phyloP scores from a whole-genome alignment of 2,888 invertebrate species.

The Synergus itoensis region DNA sequence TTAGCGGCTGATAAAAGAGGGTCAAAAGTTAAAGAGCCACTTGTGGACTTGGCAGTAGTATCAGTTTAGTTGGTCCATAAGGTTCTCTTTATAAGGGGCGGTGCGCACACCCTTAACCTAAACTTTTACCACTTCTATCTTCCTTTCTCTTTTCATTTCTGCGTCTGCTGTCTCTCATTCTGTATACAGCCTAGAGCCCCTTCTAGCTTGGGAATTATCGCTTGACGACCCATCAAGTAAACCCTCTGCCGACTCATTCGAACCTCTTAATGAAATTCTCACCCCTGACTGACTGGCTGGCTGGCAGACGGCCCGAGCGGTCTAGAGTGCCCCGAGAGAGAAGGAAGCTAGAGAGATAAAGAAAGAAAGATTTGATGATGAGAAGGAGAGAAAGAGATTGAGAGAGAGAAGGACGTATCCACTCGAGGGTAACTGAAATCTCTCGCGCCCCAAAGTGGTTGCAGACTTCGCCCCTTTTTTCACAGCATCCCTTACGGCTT shows the following conservation, averaged over 20 bases:
- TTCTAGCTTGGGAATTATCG: slow-evolving; percentile 77
- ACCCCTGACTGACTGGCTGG: slow-evolving; percentile 76
- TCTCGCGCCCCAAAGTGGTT: slow-evolving; percentile 78
- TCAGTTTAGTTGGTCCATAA: slow-evolving; percentile 78
- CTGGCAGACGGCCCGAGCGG: slow-evolving; percentile 71
- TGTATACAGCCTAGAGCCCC: slow-evolving; percentile 60
- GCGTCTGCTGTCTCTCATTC: slow-evolving; percentile 52
- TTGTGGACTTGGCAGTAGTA: slow-evolving; percentile 77
- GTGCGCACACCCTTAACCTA: slow-evolving; percentile 68
- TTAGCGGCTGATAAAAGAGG: slow-evolving; percentile 75
- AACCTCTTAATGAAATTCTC: slow-evolving; percentile 79
- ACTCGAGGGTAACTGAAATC: slow-evolving; percentile 76
- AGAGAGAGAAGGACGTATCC: slow-evolving; percentile 58
- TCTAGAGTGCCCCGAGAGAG: slow-evolving; percentile 68
- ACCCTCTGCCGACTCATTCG: slow-evolving; percentile 77
- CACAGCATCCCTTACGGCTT: slow-evolving; percentile 76
- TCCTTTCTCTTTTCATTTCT: slow-evolving; percentile 58
- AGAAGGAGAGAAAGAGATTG: slow-evolving; percentile 53
- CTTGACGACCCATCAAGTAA: slow-evolving; percentile 78
- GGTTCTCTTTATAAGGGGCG: slow-evolving; percentile 76
- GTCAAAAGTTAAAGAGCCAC: slow-evolving; percentile 79
- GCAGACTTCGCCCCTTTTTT: slow-evolving; percentile 68
- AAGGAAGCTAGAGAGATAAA: slow-evolving; percentile 56
- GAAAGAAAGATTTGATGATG: slow-evolving; percentile 55
- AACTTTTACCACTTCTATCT: slow-evolving; percentile 63